A percentile compares a stretch with the other conserved stretches of the same genome.
phyloP scores from a whole-genome alignment of 2,113 vertebrate genomes.

The Phylloscopus trochilus region DNA sequence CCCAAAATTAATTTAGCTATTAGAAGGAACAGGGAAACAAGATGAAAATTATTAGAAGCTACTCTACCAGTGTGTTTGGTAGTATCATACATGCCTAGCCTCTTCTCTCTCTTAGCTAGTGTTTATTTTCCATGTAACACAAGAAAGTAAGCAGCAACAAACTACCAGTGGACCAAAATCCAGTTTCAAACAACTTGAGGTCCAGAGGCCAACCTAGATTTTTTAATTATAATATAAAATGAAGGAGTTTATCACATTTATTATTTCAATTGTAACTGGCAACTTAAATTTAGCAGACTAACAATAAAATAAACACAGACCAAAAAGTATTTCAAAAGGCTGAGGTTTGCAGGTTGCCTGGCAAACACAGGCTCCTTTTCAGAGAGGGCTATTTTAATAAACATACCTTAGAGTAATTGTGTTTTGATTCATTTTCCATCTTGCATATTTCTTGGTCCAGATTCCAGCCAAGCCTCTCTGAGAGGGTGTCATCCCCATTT shows the following conservation, averaged over 20 bases:
- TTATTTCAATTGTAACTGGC: background rate
- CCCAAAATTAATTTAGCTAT: background rate
- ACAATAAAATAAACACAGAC: background rate
- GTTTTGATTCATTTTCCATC: conserved; percentile 67
- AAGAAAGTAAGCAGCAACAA: background rate
- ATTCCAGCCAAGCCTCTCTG: conserved; percentile 80
- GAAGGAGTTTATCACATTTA: background rate
- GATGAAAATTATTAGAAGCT: background rate
- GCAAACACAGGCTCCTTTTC: background rate
- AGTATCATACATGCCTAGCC: background rate
- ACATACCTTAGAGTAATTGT: conserved; percentile 79
- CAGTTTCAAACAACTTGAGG: background rate
- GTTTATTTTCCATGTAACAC: background rate
- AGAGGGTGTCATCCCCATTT: conserved; percentile 81
- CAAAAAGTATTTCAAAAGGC: background rate
- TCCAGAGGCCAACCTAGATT: background rate
- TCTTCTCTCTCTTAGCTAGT: background rate
- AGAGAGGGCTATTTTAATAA: background rate
- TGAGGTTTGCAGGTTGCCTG: background rate
- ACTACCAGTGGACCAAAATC: background rate
- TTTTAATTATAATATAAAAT: background rate
- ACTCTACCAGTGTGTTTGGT: background rate
- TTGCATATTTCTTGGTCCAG: conserved; percentile 79
- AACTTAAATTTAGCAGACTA: background rate
- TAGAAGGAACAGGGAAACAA: background rate